Percentiles rank a stretch among this genome's conserved stretches.
Evolutionary conservation across 2,797 vertebrate species (phyloP).

Genomic region (Anisognathus igniventris): DNA sequence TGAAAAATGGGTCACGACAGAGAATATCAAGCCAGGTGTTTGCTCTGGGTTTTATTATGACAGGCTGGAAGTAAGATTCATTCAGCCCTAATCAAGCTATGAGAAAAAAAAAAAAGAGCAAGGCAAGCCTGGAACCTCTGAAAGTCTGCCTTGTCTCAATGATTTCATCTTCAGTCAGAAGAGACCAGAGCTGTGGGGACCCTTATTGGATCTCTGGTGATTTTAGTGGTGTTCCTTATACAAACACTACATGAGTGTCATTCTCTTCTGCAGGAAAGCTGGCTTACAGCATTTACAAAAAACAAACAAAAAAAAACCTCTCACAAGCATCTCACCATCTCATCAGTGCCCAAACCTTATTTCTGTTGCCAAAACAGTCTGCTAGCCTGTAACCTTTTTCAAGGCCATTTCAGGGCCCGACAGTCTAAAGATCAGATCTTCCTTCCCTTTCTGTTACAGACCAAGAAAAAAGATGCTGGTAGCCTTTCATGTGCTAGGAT

Average conservation of each 20-base stretch:
- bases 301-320: background rate
- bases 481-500: background rate
- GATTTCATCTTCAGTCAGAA: background rate
- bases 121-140: background rate
- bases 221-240: background rate
- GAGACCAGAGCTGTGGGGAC: background rate
- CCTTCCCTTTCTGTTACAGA: background rate
- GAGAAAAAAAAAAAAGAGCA: background rate
- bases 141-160: background rate
- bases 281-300: background rate
- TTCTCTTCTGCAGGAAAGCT: background rate
- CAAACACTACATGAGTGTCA: background rate
- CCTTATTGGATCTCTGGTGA: background rate
- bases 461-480: background rate
- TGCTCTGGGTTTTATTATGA: background rate
- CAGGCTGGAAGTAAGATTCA: background rate
- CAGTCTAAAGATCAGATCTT: background rate
- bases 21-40: background rate
- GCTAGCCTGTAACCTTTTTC: background rate
- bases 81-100: background rate
- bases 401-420: background rate
- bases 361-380: background rate
- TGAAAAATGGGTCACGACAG: background rate
- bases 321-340: background rate
- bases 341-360: background rate